A percentile compares a stretch with the other conserved stretches of the same genome.
Evolutionary conservation across 37 sponge, comb jelly and placozoan species (phyloP).

Genomic region (Ianthella basta): DNA sequence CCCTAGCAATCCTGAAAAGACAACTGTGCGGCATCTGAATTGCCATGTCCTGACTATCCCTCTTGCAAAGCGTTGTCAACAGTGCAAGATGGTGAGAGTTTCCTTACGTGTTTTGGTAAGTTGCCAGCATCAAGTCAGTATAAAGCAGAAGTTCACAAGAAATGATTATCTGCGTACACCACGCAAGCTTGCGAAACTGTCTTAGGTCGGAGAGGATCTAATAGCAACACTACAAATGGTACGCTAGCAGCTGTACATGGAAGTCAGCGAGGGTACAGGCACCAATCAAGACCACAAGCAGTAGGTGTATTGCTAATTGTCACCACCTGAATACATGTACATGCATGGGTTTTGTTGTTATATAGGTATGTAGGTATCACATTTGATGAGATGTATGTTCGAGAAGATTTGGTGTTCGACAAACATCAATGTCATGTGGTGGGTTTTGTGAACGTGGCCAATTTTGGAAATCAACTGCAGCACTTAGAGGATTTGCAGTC

Average conservation of each 20-base stretch:
- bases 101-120: not conserved
- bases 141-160: conserved; percentile 2
- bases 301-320: not conserved
- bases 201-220: conserved; percentile 2
- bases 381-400: not conserved
- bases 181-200: not conserved
- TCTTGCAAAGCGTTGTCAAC: not conserved
- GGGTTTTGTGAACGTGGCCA: not conserved
- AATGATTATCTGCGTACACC: not conserved
- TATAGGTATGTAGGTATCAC: not conserved
- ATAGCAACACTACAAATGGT: not conserved
- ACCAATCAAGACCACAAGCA: not conserved
- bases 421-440: not conserved
- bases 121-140: not conserved
- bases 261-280: not conserved
- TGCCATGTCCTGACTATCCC: conserved; percentile 2
- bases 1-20: not conserved
- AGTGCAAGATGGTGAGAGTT: not conserved
- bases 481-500: not conserved
- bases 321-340: not conserved
- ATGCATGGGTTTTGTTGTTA: not conserved
- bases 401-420: conserved; percentile 1
- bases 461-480: conserved; percentile 1
- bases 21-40: conserved; percentile 10
- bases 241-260: not conserved